Base-by-base conservation (phyloP, 2,888 invertebrate species). In the Cremastinae sp. region DNA sequence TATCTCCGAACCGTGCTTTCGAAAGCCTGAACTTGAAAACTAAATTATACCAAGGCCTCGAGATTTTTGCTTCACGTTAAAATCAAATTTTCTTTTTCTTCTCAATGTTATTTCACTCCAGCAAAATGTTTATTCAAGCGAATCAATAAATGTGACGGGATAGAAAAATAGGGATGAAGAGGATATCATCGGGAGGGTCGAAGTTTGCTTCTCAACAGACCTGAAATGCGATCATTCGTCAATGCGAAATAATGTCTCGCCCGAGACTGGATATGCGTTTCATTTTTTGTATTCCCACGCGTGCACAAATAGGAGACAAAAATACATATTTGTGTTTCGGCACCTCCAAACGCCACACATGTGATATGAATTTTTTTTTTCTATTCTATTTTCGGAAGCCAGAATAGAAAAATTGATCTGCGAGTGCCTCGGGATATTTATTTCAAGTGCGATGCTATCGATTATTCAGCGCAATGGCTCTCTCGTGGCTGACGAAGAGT, bases 381-480 rank as follows among this genome's bases (percentile, higher is more conserved):
- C 22, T 3, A 41, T 41, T 49, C 37, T 58, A 49, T 68, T 49
- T 49, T 39, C 56, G 20, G 20, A 68, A 37, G 35, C 16, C 45
- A 1, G 55, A 68, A 56, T 41, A 22, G 39, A 47, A 69, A 45
- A 71, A 71, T 62, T 45, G 18, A 22, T 64, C 37, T 16, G 20
- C 47, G n/a, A 41, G 16, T 43, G 37, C 28, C 49, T 28, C 28
- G 47, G 35, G 20, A 51, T 53, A 53, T 65, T 61, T 53, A 58
- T 64, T 74, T 64, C 58, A 28, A 49, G 37, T 59, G 65, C 72
- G 49, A 39, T 22, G 20, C 20, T 53, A 59, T 65, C 47, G 51
- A 61, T 66, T 55, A 59, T 51, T 66, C 55, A 37, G 55, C 39
- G 9, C 22, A 28, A 39, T 53, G 20, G 16, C 49, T 59, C 51